Base-by-base conservation (phyloP, 2,888 invertebrate species). In the Pemphredon lugubris region DNA sequence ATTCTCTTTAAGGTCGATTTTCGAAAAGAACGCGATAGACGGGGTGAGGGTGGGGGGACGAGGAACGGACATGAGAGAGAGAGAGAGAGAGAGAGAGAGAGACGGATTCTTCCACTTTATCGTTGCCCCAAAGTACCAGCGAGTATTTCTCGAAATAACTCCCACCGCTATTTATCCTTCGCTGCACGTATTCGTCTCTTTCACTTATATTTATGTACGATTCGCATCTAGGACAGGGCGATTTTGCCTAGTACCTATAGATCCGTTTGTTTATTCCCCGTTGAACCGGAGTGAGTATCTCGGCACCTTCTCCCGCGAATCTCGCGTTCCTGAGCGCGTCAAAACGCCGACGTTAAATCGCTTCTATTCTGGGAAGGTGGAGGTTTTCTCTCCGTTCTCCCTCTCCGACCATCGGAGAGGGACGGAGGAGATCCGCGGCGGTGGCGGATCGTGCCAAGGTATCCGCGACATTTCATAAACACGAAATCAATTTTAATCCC, bases 401-500 rank as follows among this genome's bases (percentile, higher is more conserved):
- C n/a, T n/a, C n/a, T n/a, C n/a, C n/a, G n/a, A n/a, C n/a, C n/a
- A n/a, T n/a, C n/a, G n/a, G n/a, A n/a, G n/a, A n/a, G n/a, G 44
- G 50, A 60, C 47, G 40, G n/a, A 21, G 40, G 13, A 13, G 26
- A 47, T 48, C 44, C 54, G 58, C 55, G 42, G 34, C 20, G 54
- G 48, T 42, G 40, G 55, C 11, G n/a, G 51, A 65, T 61, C 69
- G 71, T 81, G 83, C 83, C 81, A 81, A 84, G 79, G 75, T 82
- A 84, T 83, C 82, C 75, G 76, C 80, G 84, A 86, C 84, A 84
- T 84, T 83, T 85, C 84, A 81, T 83, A 87, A 87, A 86, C 87
- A 87, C 54, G 77, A 85, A 84, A 87, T 87, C 86, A 88, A 85
- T 87, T 87, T 88, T 84, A 84, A 86, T 86, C 83, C 75, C 37